These are phyloP conservation scores for Aleadryas rufinucha DNA, from an alignment of 2,113 vertebrate genomes.

Conservation along the genomic window DNA sequence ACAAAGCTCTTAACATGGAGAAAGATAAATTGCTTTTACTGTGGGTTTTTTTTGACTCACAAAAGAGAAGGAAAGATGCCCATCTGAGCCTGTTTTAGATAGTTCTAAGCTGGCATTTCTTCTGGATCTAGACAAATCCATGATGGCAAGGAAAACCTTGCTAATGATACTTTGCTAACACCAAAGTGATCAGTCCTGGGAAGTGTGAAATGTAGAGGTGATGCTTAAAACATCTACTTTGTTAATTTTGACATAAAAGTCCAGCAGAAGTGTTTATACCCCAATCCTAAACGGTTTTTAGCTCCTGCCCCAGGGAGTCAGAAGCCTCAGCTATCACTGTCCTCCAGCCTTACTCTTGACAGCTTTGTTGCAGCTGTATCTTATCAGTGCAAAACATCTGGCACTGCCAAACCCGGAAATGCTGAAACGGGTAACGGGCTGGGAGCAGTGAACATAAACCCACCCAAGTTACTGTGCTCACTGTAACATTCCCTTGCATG, in stretches of 20 bases:
- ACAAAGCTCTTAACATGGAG: neutral
- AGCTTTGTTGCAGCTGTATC: neutral
- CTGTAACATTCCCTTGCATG: neutral
- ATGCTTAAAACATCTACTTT: neutral
- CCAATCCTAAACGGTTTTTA: neutral
- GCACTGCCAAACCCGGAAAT: neutral
- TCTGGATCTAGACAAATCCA: neutral
- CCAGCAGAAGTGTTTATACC: neutral
- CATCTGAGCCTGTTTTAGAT: neutral
- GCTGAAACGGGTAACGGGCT: neutral
- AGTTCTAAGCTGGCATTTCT: neutral
- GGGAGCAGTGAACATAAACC: neutral
- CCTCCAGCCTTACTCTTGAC: neutral
- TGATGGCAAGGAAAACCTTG: neutral
- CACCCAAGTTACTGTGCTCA: neutral
- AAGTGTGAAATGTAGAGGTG: neutral
- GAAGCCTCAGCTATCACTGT: constrained; percentile 19
- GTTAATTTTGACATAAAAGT: neutral
- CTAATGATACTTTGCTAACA: neutral
- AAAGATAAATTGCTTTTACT: neutral
- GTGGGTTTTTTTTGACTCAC: neutral
- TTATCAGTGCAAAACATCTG: constrained; percentile 60
- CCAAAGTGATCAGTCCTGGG: neutral
- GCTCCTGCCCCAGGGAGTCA: neutral
- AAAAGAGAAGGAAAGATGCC: neutral